Conservation (phyloP, 2,113 vertebrate genomes). For the Cichladusa arquata region DNA sequence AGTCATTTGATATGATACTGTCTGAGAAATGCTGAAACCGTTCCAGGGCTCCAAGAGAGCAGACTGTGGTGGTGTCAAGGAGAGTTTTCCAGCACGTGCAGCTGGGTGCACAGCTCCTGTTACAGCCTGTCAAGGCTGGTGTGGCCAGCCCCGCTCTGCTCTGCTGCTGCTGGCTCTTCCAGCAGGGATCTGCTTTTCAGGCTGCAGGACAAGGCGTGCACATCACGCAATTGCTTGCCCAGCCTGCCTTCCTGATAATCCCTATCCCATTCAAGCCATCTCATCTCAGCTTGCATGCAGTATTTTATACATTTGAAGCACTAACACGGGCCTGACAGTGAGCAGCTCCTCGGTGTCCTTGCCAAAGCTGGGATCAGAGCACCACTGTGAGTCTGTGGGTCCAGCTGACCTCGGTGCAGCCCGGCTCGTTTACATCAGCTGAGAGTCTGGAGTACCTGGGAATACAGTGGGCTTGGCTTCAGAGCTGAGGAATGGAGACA, state of each 20-base stretch:
- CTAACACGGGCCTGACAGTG: background rate
- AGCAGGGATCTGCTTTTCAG: background rate
- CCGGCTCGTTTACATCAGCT: background rate
- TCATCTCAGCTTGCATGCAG: background rate
- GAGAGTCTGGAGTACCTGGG: background rate
- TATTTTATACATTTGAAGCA: background rate
- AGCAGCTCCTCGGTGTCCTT: background rate
- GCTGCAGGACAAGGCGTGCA: background rate
- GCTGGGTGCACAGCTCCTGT: slow-evolving; percentile 44
- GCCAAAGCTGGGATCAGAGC: background rate
- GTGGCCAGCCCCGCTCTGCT: background rate
- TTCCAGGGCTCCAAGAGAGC: slow-evolving; percentile 22
- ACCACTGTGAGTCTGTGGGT: background rate
- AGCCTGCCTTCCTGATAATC: slow-evolving; percentile 1
- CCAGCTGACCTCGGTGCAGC: background rate
- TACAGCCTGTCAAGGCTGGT: background rate
- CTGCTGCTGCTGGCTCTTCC: background rate
- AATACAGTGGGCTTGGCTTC: background rate
- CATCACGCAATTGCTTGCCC: background rate
- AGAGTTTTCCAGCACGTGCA: slow-evolving; percentile 1
- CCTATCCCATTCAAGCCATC: background rate
- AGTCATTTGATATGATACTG: slow-evolving; percentile 35
- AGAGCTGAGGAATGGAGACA: background rate
- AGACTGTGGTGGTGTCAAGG: background rate
- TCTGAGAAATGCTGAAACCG: slow-evolving; percentile 43